phyloP scores from a whole-genome alignment of 2,113 vertebrate genomes.

The Myiagra hebetior region DNA sequence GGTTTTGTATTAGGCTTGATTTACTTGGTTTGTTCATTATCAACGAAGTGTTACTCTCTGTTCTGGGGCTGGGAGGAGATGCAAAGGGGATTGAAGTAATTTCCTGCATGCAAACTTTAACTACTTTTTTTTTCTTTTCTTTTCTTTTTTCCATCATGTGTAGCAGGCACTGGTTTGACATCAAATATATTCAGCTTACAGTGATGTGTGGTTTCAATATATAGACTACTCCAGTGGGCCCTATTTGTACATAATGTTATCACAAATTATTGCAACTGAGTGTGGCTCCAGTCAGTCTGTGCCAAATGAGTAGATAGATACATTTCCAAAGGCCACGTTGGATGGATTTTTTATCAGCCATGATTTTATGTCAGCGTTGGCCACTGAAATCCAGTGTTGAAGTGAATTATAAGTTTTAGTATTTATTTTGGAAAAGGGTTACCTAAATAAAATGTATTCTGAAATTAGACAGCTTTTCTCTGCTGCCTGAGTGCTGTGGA shows the following conservation, averaged over 20 bases:
- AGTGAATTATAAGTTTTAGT: neutral
- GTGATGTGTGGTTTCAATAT: neutral
- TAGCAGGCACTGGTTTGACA: neutral
- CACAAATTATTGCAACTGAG: neutral
- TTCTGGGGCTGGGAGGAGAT: neutral
- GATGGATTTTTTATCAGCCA: neutral
- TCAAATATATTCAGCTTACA: neutral
- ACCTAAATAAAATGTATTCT: neutral
- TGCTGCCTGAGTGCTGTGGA: accelerated
- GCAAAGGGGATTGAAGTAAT: neutral
- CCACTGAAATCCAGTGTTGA: neutral
- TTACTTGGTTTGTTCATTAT: conserved; percentile 14
- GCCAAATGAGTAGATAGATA: neutral
- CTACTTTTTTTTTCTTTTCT: too few relatives aligned
- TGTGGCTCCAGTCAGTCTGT: neutral
- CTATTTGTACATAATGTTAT: neutral
- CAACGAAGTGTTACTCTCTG: neutral
- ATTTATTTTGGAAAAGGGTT: neutral
- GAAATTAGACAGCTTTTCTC: neutral
- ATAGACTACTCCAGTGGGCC: neutral
- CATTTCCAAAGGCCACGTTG: neutral
- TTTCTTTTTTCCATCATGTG: neutral
- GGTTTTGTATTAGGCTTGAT: neutral
- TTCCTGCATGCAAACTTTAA: neutral
- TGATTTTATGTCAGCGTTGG: neutral